Evolutionary conservation across 2,797 vertebrate species (phyloP), one percentile per base, ranked within the genome.

Genomic region (Borostomias antarcticus): DNA sequence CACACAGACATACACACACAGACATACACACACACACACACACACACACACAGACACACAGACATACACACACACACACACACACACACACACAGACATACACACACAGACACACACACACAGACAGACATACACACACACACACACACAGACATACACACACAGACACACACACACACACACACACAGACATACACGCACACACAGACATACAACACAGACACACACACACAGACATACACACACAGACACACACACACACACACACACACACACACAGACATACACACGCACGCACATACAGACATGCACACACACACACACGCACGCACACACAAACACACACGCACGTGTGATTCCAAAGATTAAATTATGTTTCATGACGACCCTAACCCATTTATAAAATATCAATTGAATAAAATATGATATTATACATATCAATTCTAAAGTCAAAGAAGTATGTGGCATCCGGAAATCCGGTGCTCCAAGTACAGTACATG

Each of bases 391-490:
- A 56, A 30, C 26, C n/a, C 53, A 52, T 32, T 30, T 17, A n/a
- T 26, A n/a, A 25, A 53, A 26, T 26, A 9, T 17, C 11, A 32
- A 32, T n/a, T 45, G 17, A 48, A 57, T 3, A 1, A 58, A 0
- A 62, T 6, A 0, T 11, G 51, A n/a, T n/a, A n/a, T n/a, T n/a
- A n/a, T n/a, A n/a, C n/a, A n/a, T n/a, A n/a, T n/a, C n/a, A n/a
- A n/a, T n/a, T n/a, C n/a, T n/a, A n/a, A n/a, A n/a, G n/a, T n/a
- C n/a, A n/a, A 19, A 11, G 17, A 48, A 2, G 50, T 23, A 33
- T 52, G 32, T n/a, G 19, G 69, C 76, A 77, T 82, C 30, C 79
- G 82, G 78, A 59, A 35, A 23, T 61, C 70, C 76, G 66, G 62
- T 78, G 74, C 28, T 11, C 33, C 43, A 47, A 37, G n/a, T n/a